Evolutionary conservation across 2,888 invertebrate species (phyloP), one percentile per base, ranked within the genome.

Genomic region (Epinotia ramella): DNA sequence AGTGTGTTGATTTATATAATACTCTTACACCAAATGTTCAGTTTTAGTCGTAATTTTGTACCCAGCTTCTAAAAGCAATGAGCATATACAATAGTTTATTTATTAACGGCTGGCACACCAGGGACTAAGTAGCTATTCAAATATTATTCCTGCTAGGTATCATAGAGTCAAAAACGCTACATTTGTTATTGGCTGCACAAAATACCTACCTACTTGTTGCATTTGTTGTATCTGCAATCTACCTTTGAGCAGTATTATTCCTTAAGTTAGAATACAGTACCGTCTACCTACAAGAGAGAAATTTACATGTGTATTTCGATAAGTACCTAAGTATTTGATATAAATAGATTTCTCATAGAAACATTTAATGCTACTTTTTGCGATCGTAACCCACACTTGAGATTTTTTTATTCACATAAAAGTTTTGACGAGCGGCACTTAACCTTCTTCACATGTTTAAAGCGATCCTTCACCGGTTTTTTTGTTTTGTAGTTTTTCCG

Each of bases 401-500:
- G n/a, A 7, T 71, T 82, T 83, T 84, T 85, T 82, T 81, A 76
- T 72, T 33, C 24, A 63, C 28, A 72, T 71, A 65, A 71, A 71
- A 76, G n/a, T 72, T 68, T 76, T 63, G 67, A 72, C 60, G 72
- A 60, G 72, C 79, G 76, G 81, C 86, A 84, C 88, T 86, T 84
- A 82, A 90, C 90, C 91, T 84, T 87, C 88, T 84, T 91, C 91
- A 85, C 81, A 91, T 90, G 81, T 85, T 89, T 83, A 80, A 79
- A 72, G 79, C 76, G 78, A 78, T 56, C 75, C 80, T 75, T 78
- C 77, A 76, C 74, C 46, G 73, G 73, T 80, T 86, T 84, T 86
- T 84, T 82, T 66, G 53, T 33, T 66, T 53, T 18, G 33, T 11
- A 33, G 53, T 66, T 53, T 5, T 53, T 53, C n/a, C 53, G 53